Evolutionary conservation across 2,888 invertebrate genomes (phyloP), one percentile per base, ranked within the genome.

Genomic region (Netelia fuscicornis): DNA sequence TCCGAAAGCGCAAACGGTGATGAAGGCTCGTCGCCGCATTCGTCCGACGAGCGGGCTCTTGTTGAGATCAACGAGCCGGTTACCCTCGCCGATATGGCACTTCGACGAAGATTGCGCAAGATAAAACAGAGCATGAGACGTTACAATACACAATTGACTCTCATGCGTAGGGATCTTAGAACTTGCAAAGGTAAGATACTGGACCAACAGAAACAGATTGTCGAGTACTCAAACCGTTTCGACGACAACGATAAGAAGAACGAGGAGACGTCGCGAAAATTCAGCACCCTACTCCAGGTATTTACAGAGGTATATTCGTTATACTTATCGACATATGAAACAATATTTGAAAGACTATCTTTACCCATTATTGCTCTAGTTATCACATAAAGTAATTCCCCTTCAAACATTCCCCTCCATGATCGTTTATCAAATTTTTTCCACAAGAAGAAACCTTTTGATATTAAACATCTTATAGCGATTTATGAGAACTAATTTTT

Each of bases 241-340:
- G 98, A 98, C 90, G 98, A 98, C 90, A 97, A 97, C 89, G 98
- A 98, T 90, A 98, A 98, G 94, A 98, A 98, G 92, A 97, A 97
- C 92, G 98, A 98, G 91, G 98, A 98, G 93, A 97, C 97, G 84
- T 97, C 98, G 72, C 95, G 98, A 81, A 98, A 98, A 94, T 98
- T 98, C 94, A 98, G 97, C 92, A 98, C 98, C 84, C 94, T 98
- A 88, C 94, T 98, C 90, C 97, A 97, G 96, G 97, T 97, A 92
- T 90, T 92, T 92, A 91, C 92, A 62, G 91, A 92, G 92, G 92
- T 93, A 93, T 85, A 89, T 86, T 90, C 87, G 86, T 67, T 76
- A 60, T 20, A 60, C 71, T 65, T 67, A 68, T 76, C 54, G 64
- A 68, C 77, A 67, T 80, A n/a, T 65, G 30, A 72, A 77, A 5